Evolutionary conservation across 1,140 invertebrate species (phyloP).

Genomic region (Macrobrachium nipponense): DNA sequence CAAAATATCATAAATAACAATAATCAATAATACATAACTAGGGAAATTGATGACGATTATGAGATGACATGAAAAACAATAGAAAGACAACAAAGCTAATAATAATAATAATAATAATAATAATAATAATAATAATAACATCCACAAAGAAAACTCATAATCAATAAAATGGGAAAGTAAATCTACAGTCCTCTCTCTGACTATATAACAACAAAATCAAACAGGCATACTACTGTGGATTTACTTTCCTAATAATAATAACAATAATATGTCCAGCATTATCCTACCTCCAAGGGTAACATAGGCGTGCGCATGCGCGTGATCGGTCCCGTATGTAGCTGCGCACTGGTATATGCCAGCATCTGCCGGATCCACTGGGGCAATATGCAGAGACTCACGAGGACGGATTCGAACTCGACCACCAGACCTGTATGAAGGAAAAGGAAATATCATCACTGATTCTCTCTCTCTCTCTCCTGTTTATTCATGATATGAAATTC

Average conservation of each 20-base stretch:
- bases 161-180: too few relatives aligned
- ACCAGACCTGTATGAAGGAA: constrained; percentile 14
- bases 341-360: constrained; percentile 92
- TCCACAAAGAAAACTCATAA: too few relatives aligned
- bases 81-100: not conserved
- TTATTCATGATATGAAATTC: too few relatives aligned
- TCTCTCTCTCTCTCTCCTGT: not conserved
- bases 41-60: not conserved
- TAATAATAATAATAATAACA: not conserved
- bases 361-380: constrained; percentile 69
- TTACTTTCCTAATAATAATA: too few relatives aligned
- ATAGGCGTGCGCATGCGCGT: constrained; percentile 76
- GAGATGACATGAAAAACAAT: not conserved
- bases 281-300: constrained; percentile 39
- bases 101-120: not conserved
- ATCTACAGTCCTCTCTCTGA: too few relatives aligned
- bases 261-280: too few relatives aligned
- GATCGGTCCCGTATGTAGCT: constrained; percentile 85
- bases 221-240: too few relatives aligned
- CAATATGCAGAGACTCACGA: constrained; percentile 30
- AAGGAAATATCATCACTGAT: too few relatives aligned
- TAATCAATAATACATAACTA: too few relatives aligned
- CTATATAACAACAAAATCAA: too few relatives aligned
- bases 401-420: constrained; percentile 37
- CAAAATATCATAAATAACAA: not conserved